Conservation (phyloP, 1,140 invertebrate genomes). For the Amphibalanus amphitrite region DNA sequence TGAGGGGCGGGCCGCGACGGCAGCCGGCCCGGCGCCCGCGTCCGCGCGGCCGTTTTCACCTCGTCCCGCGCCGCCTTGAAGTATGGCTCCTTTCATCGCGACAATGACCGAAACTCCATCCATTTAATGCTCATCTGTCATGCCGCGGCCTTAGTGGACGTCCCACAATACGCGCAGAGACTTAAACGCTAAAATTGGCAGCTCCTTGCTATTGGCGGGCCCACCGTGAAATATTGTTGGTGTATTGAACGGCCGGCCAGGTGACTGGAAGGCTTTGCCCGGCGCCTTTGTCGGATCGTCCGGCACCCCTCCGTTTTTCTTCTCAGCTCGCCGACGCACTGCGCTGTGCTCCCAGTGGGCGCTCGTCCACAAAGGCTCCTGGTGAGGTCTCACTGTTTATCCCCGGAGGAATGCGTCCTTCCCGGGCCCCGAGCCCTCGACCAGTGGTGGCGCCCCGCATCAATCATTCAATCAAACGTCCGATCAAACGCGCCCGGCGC, state of each 20-base stretch:
- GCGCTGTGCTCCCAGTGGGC: no score
- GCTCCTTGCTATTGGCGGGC: not conserved
- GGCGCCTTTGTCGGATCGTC: not conserved
- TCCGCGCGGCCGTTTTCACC: not conserved
- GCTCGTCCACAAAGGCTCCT: not conserved
- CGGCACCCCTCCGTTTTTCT: no score
- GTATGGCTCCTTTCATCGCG: not conserved
- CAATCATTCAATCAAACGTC: not conserved
- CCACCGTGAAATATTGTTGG: not conserved
- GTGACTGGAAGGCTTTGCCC: not conserved
- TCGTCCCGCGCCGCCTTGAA: not conserved
- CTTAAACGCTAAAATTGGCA: slow-evolving; percentile 1
- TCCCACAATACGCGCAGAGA: not conserved
- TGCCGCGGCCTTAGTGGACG: not conserved
- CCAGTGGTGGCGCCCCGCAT: not conserved
- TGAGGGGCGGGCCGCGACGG: no score
- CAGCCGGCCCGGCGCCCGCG: no score
- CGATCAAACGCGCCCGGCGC: not conserved
- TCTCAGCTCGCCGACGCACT: no score
- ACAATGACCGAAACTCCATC: not conserved
- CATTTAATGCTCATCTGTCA: slow-evolving; percentile 1
- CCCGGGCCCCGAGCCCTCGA: not conserved
- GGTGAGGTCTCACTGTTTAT: not conserved
- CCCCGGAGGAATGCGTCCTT: not conserved
- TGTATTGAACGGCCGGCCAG: not conserved